Evolutionary conservation across 2,888 invertebrate species (phyloP).

Genomic region (Caradrina clavipalpis): DNA sequence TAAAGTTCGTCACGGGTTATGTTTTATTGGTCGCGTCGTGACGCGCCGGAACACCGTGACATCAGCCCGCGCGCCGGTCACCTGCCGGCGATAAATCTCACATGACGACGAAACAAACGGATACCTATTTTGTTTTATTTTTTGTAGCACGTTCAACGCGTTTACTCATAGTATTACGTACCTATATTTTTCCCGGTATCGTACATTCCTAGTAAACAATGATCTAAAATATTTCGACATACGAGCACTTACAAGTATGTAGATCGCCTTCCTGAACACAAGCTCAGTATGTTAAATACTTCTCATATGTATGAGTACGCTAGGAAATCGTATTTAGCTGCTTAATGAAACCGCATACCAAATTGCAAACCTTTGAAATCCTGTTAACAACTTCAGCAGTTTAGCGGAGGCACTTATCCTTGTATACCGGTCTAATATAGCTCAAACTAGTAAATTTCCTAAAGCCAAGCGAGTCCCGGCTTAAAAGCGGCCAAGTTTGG

Average conservation of each 20-base stretch:
- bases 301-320: conserved; percentile 18
- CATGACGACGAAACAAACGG: conserved; percentile 25
- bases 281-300: conserved; percentile 16
- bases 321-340: conserved; percentile 44
- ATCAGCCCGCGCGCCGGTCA: conserved; percentile 16
- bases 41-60: conserved; percentile 27
- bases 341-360: conserved; percentile 63
- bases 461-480: conserved; percentile 67
- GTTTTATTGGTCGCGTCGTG: conserved; percentile 59
- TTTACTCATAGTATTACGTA: conserved; percentile 18
- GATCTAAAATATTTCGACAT: neutral
- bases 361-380: conserved; percentile 69
- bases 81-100: conserved; percentile 30
- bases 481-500: conserved; percentile 68
- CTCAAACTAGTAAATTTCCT: conserved; percentile 67
- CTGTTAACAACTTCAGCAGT: conserved; percentile 70
- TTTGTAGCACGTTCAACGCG: conserved; percentile 12
- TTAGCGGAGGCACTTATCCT: conserved; percentile 65
- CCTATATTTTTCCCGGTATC: neutral
- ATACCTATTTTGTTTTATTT: conserved; percentile 32
- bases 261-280: conserved; percentile 9
- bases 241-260: neutral
- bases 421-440: conserved; percentile 65
- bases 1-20: conserved; percentile 66
- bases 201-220: neutral